Conservation (phyloP, 1,140 invertebrate species). For the Medauroidea extradentata region DNA sequence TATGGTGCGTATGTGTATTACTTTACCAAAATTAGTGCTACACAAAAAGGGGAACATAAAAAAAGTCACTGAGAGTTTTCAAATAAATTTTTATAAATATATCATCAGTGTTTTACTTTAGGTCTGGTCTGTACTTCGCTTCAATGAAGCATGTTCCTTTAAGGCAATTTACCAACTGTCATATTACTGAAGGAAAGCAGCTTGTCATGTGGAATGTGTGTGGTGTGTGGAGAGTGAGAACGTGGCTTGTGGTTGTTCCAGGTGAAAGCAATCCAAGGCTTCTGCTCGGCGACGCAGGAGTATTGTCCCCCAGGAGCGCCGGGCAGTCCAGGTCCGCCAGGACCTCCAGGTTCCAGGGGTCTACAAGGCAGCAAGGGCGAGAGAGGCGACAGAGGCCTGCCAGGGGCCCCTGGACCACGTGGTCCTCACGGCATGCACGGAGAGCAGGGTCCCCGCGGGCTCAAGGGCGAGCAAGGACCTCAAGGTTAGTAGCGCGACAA, state of each 20-base stretch:
- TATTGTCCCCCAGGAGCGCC: constrained; percentile 73
- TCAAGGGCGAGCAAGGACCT: constrained; percentile 38
- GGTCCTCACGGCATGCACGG: constrained; percentile 54
- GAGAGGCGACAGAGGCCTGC: constrained; percentile 45
- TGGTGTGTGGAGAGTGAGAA: no score
- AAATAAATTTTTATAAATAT: no score
- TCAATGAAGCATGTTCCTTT: no score
- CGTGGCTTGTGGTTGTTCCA: constrained; percentile 34
- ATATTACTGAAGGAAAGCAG: no score
- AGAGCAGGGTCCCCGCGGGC: constrained; percentile 56
- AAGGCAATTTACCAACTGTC: no score
- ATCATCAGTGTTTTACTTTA: no score
- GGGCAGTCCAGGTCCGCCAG: constrained; percentile 58
- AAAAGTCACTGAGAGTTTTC: no score
- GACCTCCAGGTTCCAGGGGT: constrained; percentile 53
- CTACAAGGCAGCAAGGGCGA: constrained; percentile 45
- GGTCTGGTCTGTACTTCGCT: no score
- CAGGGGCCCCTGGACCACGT: constrained; percentile 46
- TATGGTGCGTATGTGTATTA: no score
- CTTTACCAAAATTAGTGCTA: no score
- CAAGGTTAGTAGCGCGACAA: constrained; percentile 9
- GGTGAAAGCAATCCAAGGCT: constrained; percentile 67
- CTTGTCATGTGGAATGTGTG: no score
- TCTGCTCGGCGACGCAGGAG: constrained; percentile 68
- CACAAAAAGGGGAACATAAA: no score